Conservation (phyloP, 2,888 invertebrate genomes). For the Gisinianus flammeolus region DNA sequence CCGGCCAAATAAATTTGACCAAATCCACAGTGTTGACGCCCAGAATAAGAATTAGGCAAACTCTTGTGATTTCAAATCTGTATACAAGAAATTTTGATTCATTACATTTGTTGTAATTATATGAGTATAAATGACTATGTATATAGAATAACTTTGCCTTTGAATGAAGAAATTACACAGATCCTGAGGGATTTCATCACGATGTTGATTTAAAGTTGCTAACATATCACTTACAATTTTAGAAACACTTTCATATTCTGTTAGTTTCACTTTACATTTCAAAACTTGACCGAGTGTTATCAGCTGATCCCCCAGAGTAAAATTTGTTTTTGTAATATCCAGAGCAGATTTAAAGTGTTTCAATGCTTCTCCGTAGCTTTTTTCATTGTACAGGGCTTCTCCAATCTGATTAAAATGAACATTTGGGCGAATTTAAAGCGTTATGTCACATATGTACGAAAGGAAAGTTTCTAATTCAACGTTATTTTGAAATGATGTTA, state of each 20-base stretch:
- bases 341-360: constrained; percentile 52
- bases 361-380: constrained; percentile 52
- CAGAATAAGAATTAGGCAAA: constrained; percentile 53
- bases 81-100: constrained; percentile 1
- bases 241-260: constrained; percentile 55
- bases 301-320: constrained; percentile 53
- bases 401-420: constrained; percentile 38
- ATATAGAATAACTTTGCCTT: background rate
- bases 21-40: constrained; percentile 52
- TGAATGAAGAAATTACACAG: constrained; percentile 14
- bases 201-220: constrained; percentile 30
- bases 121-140: background rate
- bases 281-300: constrained; percentile 48
- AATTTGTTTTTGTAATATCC: constrained; percentile 48
- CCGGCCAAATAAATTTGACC: constrained; percentile 54
- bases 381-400: constrained; percentile 43
- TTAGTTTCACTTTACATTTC: constrained; percentile 53
- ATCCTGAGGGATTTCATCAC: constrained; percentile 32
- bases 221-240: constrained; percentile 53
- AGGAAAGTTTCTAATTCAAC: background rate
- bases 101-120: background rate
- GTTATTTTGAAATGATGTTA: background rate
- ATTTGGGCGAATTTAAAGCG: background rate
- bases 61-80: constrained; percentile 51
- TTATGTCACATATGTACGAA: too few relatives aligned